phyloP scores from a whole-genome alignment of 2,797 vertebrate genomes.

The Platalea minor region DNA sequence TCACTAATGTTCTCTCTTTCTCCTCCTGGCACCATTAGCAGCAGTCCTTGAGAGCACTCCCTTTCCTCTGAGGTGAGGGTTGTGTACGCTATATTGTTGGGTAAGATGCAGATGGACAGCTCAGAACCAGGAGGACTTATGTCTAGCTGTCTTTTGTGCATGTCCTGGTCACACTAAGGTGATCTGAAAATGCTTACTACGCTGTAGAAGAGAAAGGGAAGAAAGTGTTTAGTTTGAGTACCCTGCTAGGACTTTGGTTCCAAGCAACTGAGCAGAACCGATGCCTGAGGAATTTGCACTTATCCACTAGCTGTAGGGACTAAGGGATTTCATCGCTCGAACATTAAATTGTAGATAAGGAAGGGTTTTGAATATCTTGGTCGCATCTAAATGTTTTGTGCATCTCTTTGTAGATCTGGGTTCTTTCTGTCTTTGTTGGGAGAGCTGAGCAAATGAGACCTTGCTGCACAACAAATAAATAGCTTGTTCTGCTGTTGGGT shows the following conservation, averaged over 20 bases:
- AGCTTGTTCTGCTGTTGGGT: not conserved
- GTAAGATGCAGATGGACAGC: not conserved
- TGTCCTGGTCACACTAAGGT: not conserved
- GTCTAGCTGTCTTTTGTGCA: not conserved
- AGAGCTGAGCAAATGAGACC: not conserved
- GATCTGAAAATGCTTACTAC: not conserved
- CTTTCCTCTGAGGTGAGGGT: not conserved
- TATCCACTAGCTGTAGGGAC: not conserved
- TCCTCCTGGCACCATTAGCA: not conserved
- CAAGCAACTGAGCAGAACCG: not conserved
- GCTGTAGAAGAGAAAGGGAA: not conserved
- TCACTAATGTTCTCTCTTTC: not conserved
- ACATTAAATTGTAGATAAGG: not conserved
- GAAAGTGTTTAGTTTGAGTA: not conserved
- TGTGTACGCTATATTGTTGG: not conserved
- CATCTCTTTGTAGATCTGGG: not conserved
- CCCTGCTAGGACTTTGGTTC: not conserved
- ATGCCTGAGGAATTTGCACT: not conserved
- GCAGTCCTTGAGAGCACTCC: not conserved
- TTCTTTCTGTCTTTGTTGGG: not conserved
- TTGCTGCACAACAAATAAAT: not conserved
- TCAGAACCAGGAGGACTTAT: not conserved
- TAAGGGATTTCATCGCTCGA: not conserved
- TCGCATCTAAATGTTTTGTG: not conserved
- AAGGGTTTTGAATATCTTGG: not conserved